Base-by-base conservation (phyloP, 2,888 invertebrate genomes). In the Ichneumoninae sp. region DNA sequence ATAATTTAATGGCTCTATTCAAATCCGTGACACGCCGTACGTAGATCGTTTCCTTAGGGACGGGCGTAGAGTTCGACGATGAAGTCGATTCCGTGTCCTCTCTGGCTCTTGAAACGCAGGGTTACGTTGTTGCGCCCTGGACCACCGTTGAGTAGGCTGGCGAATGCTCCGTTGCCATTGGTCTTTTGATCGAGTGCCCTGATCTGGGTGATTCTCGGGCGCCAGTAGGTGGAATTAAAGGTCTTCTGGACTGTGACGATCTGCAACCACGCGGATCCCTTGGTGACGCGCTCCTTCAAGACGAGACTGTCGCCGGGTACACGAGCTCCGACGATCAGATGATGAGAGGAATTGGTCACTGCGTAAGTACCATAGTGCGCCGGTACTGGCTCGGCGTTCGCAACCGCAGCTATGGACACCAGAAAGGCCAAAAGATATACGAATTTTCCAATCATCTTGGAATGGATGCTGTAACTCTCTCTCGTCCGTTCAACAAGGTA, bases 111-210 rank as follows among this genome's bases (percentile, higher is more conserved):
- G 88, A 95, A 94, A 52, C 92, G 92, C 0, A 95, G 81, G 0
- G 92, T 92, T 1, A 92, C 94, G 40, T 88, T 90, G 10, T 75
- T 90, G 65, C 83, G 75, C 3, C 93, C 93, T 0, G 94, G 93
- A 10, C 95, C 95, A 47, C 95, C 95, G 0, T 54, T 57, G 0
- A 88, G 47, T 0, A 95, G 83, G 4, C 88, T 92, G 1, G 93
- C 93, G 80, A 89, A 91, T n/a, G 94, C 95, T 10, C 95, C 95
- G 0, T 94, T 93, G 0, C 94, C 94, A 44, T 94, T 91, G 52
- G 90, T 90, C 50, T 93, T 90, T 82, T 93, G 94, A 87, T 95
- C 95, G 13, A 92, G 86, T 1, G 94, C 92, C 13, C 88, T 88
- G 13, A 95, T 87, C 84, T 93, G 91, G 0, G 93, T 94, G 75